Percentiles rank a stretch among this genome's conserved stretches.
Evolutionary conservation across 2,888 invertebrate species (phyloP).

Genomic region (Hyles lineata): DNA sequence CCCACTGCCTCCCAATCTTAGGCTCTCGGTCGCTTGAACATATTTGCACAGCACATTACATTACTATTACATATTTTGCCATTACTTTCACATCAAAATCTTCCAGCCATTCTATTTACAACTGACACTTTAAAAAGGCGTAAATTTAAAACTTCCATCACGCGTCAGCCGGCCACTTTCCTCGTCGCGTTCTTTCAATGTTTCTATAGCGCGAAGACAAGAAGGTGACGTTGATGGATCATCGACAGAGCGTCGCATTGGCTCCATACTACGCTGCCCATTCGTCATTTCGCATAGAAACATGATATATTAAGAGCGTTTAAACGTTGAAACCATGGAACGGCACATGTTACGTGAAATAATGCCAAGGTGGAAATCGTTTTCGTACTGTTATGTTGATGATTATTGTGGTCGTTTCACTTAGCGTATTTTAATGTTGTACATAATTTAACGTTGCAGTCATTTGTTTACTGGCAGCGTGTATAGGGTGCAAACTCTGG

Average conservation of each 20-base stretch:
- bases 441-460: no score
- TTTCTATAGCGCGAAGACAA: constrained; percentile 47
- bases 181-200: constrained; percentile 38
- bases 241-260: constrained; percentile 56
- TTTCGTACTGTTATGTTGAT: no score
- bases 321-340: constrained; percentile 44
- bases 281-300: constrained; percentile 57
- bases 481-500: no score
- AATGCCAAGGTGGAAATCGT: no score
- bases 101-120: not conserved
- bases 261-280: constrained; percentile 44
- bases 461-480: no score
- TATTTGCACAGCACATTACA: not conserved
- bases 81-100: not conserved
- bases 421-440: no score
- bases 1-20: no score
- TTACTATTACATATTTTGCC: not conserved
- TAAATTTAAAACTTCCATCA: constrained; percentile 19
- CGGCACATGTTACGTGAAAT: not conserved
- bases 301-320: constrained; percentile 50
- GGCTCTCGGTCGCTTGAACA: no score
- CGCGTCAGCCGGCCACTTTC: constrained; percentile 17
- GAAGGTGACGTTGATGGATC: constrained; percentile 68
- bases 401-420: no score
- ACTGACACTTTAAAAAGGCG: not conserved